Percentiles rank a stretch among this genome's conserved stretches.
Conservation (phyloP, 2,888 invertebrate species). For the Athripsodes cinereus region DNA sequence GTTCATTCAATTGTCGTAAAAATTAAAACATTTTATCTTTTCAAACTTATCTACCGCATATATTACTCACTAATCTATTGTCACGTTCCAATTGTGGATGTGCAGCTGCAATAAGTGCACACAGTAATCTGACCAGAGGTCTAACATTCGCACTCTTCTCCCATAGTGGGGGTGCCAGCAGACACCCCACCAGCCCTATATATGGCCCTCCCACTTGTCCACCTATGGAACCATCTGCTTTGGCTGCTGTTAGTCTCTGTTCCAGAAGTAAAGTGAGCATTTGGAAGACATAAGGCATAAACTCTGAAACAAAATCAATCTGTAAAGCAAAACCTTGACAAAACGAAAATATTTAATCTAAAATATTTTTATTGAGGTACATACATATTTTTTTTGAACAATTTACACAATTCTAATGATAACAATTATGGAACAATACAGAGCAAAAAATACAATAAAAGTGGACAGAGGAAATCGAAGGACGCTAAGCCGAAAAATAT, state of each 20-base stretch:
- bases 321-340: no score
- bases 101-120: constrained; percentile 66
- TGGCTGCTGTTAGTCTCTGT: constrained; percentile 45
- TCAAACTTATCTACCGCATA: no score
- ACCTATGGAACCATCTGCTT: constrained; percentile 34
- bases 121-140: constrained; percentile 86
- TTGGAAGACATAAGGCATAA: constrained; percentile 98
- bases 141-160: constrained; percentile 90
- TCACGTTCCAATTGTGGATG: constrained; percentile 34
- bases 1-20: no score
- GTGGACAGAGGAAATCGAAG: no score
- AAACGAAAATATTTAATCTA: no score
- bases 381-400: no score
- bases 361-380: no score
- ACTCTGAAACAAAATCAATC: constrained; percentile 56
- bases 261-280: constrained; percentile 88
- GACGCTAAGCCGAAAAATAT: not conserved
- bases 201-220: constrained; percentile 73
- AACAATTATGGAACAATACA: no score
- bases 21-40: no score
- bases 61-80: constrained; percentile 63
- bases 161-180: constrained; percentile 88
- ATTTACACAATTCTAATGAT: no score
- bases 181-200: constrained; percentile 81
- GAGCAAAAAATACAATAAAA: no score